Evolutionary conservation across 2,888 invertebrate species (phyloP).

Genomic region (Lasiommata megera): DNA sequence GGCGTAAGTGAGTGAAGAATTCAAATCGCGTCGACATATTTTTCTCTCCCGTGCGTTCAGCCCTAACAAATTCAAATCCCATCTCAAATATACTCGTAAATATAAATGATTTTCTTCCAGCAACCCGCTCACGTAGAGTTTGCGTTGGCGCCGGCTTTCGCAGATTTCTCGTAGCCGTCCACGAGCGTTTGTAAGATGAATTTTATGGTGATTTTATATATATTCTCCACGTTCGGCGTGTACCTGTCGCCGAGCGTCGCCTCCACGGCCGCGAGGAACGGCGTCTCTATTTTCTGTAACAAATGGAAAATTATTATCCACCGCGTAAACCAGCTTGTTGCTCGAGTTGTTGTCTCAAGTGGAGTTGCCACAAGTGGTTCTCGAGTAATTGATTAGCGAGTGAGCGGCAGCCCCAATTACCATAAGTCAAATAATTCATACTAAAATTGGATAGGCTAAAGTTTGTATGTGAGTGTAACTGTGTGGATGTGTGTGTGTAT

Average conservation of each 20-base stretch:
- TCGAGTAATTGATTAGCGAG: too few relatives aligned
- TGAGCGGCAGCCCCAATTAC: not conserved
- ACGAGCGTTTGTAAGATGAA: slow-evolving; percentile 93
- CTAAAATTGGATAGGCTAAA: too few relatives aligned
- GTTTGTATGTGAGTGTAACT: too few relatives aligned
- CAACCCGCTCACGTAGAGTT: slow-evolving; percentile 48
- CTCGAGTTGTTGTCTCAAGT: too few relatives aligned
- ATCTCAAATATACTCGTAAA: not conserved
- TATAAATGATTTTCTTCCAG: not conserved
- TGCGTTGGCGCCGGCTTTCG: slow-evolving; percentile 41
- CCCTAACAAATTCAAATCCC: slow-evolving; percentile 2
- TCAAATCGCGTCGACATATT: not conserved
- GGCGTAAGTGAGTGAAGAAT: too few relatives aligned
- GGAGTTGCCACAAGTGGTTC: too few relatives aligned
- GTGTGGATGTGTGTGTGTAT: too few relatives aligned
- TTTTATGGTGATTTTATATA: slow-evolving; percentile 94
- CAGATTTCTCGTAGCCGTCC: slow-evolving; percentile 86
- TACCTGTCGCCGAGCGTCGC: slow-evolving; percentile 93
- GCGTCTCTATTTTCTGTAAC: slow-evolving; percentile 93
- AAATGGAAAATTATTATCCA: slow-evolving; percentile 7
- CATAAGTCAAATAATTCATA: too few relatives aligned
- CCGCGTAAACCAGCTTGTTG: too few relatives aligned
- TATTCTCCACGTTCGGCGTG: slow-evolving; percentile 93
- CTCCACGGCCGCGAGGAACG: slow-evolving; percentile 93
- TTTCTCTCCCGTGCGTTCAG: not conserved